Percentiles rank a stretch among this genome's conserved stretches.
These are phyloP conservation scores for Propithecus deckenii DNA, from an alignment of 2,797 vertebrate genomes.

Conservation along the genomic window DNA sequence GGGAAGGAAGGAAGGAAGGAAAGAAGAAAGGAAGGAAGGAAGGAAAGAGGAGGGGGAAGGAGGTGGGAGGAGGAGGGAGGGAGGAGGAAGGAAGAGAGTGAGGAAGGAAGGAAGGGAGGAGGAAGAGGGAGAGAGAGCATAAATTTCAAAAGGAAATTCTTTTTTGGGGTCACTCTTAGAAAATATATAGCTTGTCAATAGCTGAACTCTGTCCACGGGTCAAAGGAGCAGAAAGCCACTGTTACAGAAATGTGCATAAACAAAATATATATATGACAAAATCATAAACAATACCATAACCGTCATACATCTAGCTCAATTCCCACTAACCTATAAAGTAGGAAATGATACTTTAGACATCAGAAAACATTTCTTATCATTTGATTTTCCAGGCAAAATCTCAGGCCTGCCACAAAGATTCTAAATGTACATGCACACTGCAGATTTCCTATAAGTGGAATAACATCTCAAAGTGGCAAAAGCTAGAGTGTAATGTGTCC, in stretches of 20 bases:
- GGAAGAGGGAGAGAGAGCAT: no score
- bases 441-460: background rate
- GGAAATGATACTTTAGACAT: background rate
- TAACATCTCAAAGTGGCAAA: background rate
- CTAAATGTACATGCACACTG: background rate
- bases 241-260: background rate
- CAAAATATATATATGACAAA: background rate
- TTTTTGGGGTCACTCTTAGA: background rate
- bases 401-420: background rate
- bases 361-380: background rate
- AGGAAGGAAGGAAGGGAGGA: background rate
- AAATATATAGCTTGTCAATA: background rate
- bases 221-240: background rate
- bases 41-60: no score
- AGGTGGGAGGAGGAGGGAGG: no score
- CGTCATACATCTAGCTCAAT: background rate
- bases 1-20: no score
- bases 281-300: background rate
- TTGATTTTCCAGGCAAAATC: background rate
- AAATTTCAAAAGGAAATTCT: background rate
- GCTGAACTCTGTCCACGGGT: background rate
- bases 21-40: no score
- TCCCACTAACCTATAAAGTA: background rate
- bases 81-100: fast-evolving
- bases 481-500: background rate